These are phyloP conservation scores for Cyclina sinensis DNA, from an alignment of 1,140 invertebrate species.

Conservation along the genomic window DNA sequence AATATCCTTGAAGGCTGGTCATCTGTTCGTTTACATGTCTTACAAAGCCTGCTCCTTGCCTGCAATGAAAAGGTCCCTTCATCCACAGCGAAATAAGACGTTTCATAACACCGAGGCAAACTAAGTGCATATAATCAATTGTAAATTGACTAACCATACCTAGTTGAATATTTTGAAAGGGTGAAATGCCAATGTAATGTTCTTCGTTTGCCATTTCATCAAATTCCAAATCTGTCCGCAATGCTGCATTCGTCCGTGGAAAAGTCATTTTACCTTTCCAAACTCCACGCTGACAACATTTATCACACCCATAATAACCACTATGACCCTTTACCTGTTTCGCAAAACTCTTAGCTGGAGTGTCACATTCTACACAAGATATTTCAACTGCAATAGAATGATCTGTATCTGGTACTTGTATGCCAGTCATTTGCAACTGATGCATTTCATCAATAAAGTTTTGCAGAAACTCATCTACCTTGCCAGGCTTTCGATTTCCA, in stretches of 20 bases:
- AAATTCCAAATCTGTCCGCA: slow-evolving; percentile 74
- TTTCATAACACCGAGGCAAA: too few species aligned
- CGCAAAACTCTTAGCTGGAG: slow-evolving; percentile 85
- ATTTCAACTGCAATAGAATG: slow-evolving; percentile 67
- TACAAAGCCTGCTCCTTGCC: too few species aligned
- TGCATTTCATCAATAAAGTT: slow-evolving; percentile 64
- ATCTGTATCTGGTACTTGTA: slow-evolving; percentile 15
- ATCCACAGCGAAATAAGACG: too few species aligned
- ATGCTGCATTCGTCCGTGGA: slow-evolving; percentile 67
- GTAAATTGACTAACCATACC: too few species aligned
- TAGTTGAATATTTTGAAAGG: too few species aligned
- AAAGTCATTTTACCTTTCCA: slow-evolving; percentile 69
- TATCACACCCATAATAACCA: slow-evolving; percentile 82
- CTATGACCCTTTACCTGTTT: slow-evolving; percentile 82
- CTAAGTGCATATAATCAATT: too few species aligned
- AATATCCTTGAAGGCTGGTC: slow-evolving; percentile 75
- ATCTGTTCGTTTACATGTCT: too few species aligned
- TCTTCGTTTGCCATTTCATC: slow-evolving; percentile 77
- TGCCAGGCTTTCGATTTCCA: slow-evolving; percentile 58
- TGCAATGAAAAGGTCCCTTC: background rate
- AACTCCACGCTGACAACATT: slow-evolving; percentile 74
- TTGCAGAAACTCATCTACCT: slow-evolving; percentile 48
- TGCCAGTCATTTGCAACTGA: slow-evolving; percentile 3
- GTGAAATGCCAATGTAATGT: slow-evolving; percentile 71
- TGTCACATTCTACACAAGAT: slow-evolving; percentile 82